These are phyloP conservation scores for Darevskia mixta DNA, from an alignment of 2,797 vertebrate species.

Conservation along the genomic window DNA sequence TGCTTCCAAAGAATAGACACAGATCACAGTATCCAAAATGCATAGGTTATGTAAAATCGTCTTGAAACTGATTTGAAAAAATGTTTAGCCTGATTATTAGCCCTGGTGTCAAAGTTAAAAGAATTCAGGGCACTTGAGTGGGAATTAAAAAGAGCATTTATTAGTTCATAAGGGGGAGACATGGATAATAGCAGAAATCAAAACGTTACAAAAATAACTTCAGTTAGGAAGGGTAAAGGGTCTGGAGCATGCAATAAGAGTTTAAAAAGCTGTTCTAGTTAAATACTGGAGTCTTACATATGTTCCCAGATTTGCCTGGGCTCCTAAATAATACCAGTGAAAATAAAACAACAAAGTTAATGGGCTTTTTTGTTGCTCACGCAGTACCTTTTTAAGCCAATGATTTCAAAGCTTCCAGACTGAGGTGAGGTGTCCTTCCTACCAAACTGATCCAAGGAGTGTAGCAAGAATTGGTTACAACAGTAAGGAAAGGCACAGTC, in stretches of 20 bases:
- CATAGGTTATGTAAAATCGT: neutral
- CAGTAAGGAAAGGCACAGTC: neutral
- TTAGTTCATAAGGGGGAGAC: slow-evolving; percentile 25
- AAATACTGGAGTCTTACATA: slow-evolving; percentile 34
- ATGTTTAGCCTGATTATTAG: neutral
- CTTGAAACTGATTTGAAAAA: neutral
- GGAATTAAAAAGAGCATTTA: slow-evolving; percentile 41
- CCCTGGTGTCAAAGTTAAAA: neutral
- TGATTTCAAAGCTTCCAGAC: slow-evolving; percentile 12
- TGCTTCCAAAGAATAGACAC: neutral
- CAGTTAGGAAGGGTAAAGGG: neutral
- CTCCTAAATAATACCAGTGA: slow-evolving; percentile 26
- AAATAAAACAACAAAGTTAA: slow-evolving; percentile 21
- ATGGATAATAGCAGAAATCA: neutral
- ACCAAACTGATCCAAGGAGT: neutral
- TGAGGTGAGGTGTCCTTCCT: neutral
- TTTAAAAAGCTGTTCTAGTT: slow-evolving; percentile 27
- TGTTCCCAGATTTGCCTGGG: slow-evolving; percentile 10
- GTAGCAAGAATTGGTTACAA: slow-evolving; percentile 6
- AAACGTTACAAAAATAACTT: slow-evolving; percentile 43
- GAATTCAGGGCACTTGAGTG: neutral
- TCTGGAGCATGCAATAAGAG: slow-evolving; percentile 19
- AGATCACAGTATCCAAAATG: neutral
- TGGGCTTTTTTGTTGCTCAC: neutral
- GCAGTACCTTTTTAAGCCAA: slow-evolving; percentile 13